These are phyloP conservation scores for Ophioderma brevispina DNA, from an alignment of 35 echinoderm and acorn worm genomes.

Conservation along the genomic window DNA sequence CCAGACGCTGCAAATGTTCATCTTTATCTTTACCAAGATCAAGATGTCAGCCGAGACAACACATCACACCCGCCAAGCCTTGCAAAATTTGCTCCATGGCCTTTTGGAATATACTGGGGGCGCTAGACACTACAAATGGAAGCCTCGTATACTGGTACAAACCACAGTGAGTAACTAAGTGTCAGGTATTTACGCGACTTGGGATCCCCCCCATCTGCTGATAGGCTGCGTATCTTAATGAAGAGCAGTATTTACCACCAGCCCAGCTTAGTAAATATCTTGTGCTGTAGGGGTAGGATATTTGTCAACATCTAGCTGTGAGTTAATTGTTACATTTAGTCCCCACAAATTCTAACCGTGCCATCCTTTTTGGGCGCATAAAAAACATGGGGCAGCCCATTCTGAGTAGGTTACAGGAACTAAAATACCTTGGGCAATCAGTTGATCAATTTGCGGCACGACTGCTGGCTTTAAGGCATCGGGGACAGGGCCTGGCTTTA, in stretches of 20 bases:
- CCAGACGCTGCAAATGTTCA: constrained; percentile 23
- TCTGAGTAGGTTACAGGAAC: constrained; percentile 6
- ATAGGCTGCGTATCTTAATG: constrained; percentile 42
- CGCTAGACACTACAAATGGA: constrained; percentile 50
- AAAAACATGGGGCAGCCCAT: constrained; percentile 35
- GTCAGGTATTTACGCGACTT: constrained; percentile 45
- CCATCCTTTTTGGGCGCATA: constrained; percentile 38
- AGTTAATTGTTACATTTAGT: constrained; percentile 58
- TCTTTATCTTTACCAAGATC: constrained; percentile 36
- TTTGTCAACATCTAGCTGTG: constrained; percentile 15
- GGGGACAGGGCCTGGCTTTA: constrained; percentile 54
- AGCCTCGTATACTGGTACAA: constrained; percentile 29
- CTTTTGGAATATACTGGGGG: constrained; percentile 48
- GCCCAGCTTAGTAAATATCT: constrained; percentile 51
- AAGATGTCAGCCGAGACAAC: constrained; percentile 66
- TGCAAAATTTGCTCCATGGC: constrained; percentile 35
- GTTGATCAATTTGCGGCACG: constrained; percentile 29
- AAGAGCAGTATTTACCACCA: constrained; percentile 44
- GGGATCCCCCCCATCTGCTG: constrained; percentile 38
- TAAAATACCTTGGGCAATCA: not conserved
- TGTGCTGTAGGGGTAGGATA: constrained; percentile 35
- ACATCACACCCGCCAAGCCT: constrained; percentile 20
- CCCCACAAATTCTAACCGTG: constrained; percentile 38
- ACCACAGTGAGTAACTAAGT: constrained; percentile 13
- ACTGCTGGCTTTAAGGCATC: constrained; percentile 51